A percentile compares a stretch with the other conserved stretches of the same genome.
Evolutionary conservation across 2,888 invertebrate species (phyloP).

Genomic region (Lasius fuliginosus): DNA sequence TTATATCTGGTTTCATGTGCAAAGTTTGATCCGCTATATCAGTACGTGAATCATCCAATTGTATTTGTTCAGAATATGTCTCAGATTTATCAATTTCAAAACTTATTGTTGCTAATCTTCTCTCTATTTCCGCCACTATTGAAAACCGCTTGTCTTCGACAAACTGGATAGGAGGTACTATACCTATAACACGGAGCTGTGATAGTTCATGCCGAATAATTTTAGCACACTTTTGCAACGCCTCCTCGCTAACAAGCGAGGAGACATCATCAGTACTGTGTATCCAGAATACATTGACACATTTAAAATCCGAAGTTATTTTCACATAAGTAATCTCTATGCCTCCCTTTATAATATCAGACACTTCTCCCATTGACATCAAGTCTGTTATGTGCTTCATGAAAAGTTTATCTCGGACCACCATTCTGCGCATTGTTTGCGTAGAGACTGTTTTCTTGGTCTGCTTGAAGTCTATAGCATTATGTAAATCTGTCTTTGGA

Average conservation of each 20-base stretch:
- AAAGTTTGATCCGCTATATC: constrained; percentile 12
- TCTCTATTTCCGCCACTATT: constrained; percentile 88
- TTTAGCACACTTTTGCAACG: constrained; percentile 88
- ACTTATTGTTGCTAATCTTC: constrained; percentile 89
- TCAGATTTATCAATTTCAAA: constrained; percentile 89
- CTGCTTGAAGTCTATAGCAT: neutral
- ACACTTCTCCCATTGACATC: constrained; percentile 91
- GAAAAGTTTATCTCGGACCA: constrained; percentile 92
- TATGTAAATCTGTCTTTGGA: neutral
- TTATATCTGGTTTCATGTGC: neutral
- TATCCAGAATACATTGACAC: constrained; percentile 92
- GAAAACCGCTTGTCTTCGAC: constrained; percentile 90
- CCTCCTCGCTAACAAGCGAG: constrained; percentile 80
- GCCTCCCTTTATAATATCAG: constrained; percentile 89
- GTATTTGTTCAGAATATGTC: neutral
- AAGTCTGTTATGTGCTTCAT: constrained; percentile 94
- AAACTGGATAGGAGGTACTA: constrained; percentile 92
- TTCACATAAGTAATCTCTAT: constrained; percentile 92
- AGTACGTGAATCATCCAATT: constrained; percentile 21
- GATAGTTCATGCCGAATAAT: constrained; percentile 91
- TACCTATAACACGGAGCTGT: constrained; percentile 91
- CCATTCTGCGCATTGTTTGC: constrained; percentile 88
- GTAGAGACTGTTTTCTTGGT: constrained; percentile 83
- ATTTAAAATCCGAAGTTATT: constrained; percentile 90
- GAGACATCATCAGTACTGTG: constrained; percentile 64